Evolutionary conservation across 2,888 invertebrate genomes (phyloP), one percentile per base, ranked within the genome.

Genomic region (Fragum sueziense): DNA sequence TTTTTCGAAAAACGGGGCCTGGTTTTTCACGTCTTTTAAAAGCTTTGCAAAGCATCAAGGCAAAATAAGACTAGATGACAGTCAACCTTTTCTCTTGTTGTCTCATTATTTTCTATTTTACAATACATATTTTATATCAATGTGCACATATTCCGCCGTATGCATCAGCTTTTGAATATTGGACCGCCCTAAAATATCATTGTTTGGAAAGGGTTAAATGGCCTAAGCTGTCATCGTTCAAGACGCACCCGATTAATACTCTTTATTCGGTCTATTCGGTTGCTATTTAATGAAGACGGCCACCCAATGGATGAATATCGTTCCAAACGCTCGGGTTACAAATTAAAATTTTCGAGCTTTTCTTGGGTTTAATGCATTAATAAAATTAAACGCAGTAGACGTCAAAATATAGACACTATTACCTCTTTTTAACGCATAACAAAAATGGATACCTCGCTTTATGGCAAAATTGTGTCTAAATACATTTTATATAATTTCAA

Each of bases 341-440:
- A 65, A 65, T 65, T 65, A 65, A 41, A 65, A 57, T 57, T 65
- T 65, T 65, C 31, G 31, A 65, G 65, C 22, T 65, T 65, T 65
- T 65, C 41, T 65, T 41, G 34, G n/a, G 41, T 65, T 65, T 47
- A 41, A 65, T 65, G 65, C 65, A 41, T 37, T 65, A 65, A 65
- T 65, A 65, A 65, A 65, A 65, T 65, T 65, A 65, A 65, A 65
- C 65, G 65, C 41, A 34, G 65, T 41, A 41, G 65, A 37, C 14
- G 27, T 22, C 41, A 27, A 34, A 41, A 65, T 20, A 9, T 41
- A 41, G 65, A 25, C 9, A 34, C 11, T 57, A 11, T 57, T 14
- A 47, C n/a, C 47, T n/a, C 4, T 47, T n/a, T 14, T 47, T 9
- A 47, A 47, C 7, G n/a, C 4, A 47, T 47, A 9, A 47, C n/a